Conservation (phyloP, 2,797 vertebrate species). For the Oophaga sylvatica region DNA sequence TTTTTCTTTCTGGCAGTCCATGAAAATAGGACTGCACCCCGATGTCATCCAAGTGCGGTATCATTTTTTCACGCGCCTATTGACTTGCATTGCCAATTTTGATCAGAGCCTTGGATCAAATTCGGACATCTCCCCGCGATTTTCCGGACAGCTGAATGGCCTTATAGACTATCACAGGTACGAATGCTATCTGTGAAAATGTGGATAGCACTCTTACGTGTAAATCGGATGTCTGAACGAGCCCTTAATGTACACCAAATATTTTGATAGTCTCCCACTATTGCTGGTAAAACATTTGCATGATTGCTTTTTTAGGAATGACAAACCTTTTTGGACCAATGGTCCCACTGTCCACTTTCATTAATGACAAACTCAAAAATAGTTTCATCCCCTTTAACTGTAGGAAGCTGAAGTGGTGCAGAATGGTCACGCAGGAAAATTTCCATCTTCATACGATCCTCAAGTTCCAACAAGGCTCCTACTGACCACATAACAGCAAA, state of each 20-base stretch:
- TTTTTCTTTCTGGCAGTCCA: too few relatives aligned
- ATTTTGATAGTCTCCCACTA: background rate
- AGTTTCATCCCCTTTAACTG: slow-evolving; percentile 74
- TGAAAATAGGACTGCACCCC: too few relatives aligned
- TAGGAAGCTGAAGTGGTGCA: slow-evolving; percentile 76
- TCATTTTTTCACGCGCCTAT: too few relatives aligned
- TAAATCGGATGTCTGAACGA: too few relatives aligned
- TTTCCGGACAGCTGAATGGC: too few relatives aligned
- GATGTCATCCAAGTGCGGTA: too few relatives aligned
- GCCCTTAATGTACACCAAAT: background rate
- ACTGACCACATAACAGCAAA: slow-evolving; percentile 85
- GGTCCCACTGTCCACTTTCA: slow-evolving; percentile 79
- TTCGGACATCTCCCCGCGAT: too few relatives aligned
- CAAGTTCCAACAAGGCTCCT: slow-evolving; percentile 81
- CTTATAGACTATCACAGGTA: too few relatives aligned
- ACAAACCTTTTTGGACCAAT: slow-evolving; percentile 80
- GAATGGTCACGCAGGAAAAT: slow-evolving; percentile 73
- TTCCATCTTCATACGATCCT: slow-evolving; percentile 83
- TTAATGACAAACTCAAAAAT: slow-evolving; percentile 82
- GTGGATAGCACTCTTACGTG: too few relatives aligned
- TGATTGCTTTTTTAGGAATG: background rate
- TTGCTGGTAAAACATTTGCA: background rate
- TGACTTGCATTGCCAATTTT: too few relatives aligned
- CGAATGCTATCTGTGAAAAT: too few relatives aligned
- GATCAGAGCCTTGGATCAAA: too few relatives aligned